These are phyloP conservation scores for Globodera ellingtonae DNA, from an alignment of 1,140 invertebrate species.

Conservation along the genomic window DNA sequence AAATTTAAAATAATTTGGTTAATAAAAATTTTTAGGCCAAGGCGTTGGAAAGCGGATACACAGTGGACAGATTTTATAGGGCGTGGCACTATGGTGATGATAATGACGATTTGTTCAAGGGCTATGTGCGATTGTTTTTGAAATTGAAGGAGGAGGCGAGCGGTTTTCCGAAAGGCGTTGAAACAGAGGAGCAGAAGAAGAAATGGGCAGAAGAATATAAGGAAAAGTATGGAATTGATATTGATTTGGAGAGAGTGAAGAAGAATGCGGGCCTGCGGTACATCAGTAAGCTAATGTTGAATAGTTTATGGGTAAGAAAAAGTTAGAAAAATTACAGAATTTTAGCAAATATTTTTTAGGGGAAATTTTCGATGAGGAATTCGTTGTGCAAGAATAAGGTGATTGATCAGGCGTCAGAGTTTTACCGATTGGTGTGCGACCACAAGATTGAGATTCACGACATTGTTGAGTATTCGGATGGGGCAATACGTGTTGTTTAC, in stretches of 20 bases:
- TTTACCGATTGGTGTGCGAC: neutral
- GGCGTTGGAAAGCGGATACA: too few relatives aligned
- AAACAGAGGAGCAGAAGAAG: neutral
- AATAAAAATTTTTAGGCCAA: too few relatives aligned
- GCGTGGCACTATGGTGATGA: too few relatives aligned
- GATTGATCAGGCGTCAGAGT: neutral
- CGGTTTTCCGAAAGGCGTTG: neutral
- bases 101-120: too few relatives aligned
- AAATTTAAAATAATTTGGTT: too few relatives aligned
- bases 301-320: neutral
- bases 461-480: neutral
- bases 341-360: neutral
- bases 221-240: too few relatives aligned
- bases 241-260: neutral
- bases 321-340: too few relatives aligned
- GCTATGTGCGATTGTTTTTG: too few relatives aligned
- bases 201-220: too few relatives aligned
- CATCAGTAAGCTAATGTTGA: neutral
- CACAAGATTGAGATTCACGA: neutral
- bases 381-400: neutral
- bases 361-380: constrained; percentile 1
- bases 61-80: too few relatives aligned
- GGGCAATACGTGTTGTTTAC: too few relatives aligned
- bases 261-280: constrained; percentile 3
- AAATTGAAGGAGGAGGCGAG: neutral